Evolutionary conservation across 1,140 invertebrate species (phyloP).

Genomic region (Saccostrea cuccullata): DNA sequence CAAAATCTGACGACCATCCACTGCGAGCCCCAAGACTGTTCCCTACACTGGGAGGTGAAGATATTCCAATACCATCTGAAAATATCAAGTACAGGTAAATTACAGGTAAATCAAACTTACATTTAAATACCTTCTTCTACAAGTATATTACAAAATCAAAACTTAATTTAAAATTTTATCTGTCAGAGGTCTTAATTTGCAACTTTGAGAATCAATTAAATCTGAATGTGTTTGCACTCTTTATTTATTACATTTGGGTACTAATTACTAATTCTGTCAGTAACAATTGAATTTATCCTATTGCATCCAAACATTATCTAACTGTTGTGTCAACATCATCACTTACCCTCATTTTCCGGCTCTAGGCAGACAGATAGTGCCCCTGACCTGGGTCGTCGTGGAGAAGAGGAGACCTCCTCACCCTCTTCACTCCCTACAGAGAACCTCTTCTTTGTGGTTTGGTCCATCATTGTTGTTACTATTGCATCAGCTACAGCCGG

Average conservation of each 20-base stretch:
- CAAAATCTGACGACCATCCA: conserved; percentile 83
- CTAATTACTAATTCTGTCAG: no score
- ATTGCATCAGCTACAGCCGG: conserved; percentile 58
- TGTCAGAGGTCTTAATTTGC: neutral
- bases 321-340: neutral
- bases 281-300: no score
- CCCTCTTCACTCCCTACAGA: no score
- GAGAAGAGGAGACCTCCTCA: neutral
- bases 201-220: neutral
- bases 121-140: neutral
- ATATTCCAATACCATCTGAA: conserved; percentile 15
- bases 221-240: no score
- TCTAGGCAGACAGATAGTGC: conserved; percentile 23
- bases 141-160: neutral
- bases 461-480: conserved; percentile 47
- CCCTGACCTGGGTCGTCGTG: conserved; percentile 27
- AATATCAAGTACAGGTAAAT: neutral
- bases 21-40: conserved; percentile 84
- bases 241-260: no score
- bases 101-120: neutral
- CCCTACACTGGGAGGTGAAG: conserved; percentile 75
- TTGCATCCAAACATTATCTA: neutral
- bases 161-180: neutral
- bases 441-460: neutral
- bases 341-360: conserved; percentile 9